A percentile compares a stretch with the other conserved stretches of the same genome.
Evolutionary conservation across 2,888 invertebrate genomes (phyloP).

Genomic region (Neoaliturus tenellus): DNA sequence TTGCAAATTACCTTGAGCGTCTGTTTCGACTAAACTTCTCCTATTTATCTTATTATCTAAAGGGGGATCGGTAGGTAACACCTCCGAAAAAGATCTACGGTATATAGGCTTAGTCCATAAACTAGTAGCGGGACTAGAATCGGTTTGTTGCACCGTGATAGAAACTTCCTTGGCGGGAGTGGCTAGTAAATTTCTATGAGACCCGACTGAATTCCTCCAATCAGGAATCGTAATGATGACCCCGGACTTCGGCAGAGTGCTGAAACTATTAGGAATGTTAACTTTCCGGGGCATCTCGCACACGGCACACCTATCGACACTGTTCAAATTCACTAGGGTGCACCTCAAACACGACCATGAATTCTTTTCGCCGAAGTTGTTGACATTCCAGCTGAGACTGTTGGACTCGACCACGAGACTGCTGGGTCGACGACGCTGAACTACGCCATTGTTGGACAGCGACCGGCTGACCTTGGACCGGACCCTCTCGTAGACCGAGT

Average conservation of each 20-base stretch:
- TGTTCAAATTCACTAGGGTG: slow-evolving; percentile 83
- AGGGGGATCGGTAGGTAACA: slow-evolving; percentile 70
- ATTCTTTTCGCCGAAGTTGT: slow-evolving; percentile 72
- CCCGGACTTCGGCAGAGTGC: slow-evolving; percentile 73
- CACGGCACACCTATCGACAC: slow-evolving; percentile 82
- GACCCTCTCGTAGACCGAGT: slow-evolving; percentile 71
- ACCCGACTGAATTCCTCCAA: slow-evolving; percentile 72
- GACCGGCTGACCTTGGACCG: slow-evolving; percentile 78
- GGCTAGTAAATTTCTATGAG: slow-evolving; percentile 61
- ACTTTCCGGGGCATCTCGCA: slow-evolving; percentile 81
- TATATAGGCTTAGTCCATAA: slow-evolving; percentile 72
- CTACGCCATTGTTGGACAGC: slow-evolving; percentile 80
- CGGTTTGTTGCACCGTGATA: slow-evolving; percentile 19
- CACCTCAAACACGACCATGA: slow-evolving; percentile 76
- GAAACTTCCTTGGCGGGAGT: slow-evolving; percentile 32
- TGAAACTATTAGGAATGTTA: slow-evolving; percentile 62
- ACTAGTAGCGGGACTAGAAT: slow-evolving; percentile 36
- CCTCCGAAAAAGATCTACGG: slow-evolving; percentile 74
- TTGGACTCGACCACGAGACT: slow-evolving; percentile 63
- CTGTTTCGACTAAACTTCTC: slow-evolving; percentile 66
- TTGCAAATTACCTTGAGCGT: slow-evolving; percentile 65
- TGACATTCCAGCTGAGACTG: slow-evolving; percentile 71
- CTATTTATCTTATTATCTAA: slow-evolving; percentile 61
- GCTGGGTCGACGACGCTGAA: slow-evolving; percentile 70
- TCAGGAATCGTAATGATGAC: slow-evolving; percentile 74